These are phyloP conservation scores for Notarius lentiginosus DNA, from an alignment of 2,113 vertebrate genomes.

Conservation along the genomic window DNA sequence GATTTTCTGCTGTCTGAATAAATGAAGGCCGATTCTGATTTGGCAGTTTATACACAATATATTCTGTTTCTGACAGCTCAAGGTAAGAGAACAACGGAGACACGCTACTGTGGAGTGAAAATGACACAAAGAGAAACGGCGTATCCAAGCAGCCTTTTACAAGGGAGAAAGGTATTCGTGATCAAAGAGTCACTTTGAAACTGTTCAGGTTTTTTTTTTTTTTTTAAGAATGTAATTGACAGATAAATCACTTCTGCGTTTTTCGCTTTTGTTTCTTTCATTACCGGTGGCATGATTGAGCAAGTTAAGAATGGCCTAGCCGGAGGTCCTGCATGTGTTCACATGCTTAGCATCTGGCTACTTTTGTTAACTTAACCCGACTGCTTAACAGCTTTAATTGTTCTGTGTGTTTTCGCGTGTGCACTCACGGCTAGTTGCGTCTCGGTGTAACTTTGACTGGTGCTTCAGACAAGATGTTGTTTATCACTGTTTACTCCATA, in stretches of 20 bases:
- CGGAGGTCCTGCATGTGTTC: not conserved
- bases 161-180: no score
- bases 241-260: not conserved
- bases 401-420: not conserved
- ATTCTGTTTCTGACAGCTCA: slow-evolving; percentile 25
- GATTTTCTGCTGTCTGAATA: slow-evolving; percentile 53
- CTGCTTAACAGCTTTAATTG: not conserved
- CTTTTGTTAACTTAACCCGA: not conserved
- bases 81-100: slow-evolving; percentile 16
- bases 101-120: not conserved
- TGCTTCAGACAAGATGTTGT: not conserved
- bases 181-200: not conserved
- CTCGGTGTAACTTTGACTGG: not conserved
- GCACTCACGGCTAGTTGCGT: not conserved
- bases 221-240: not conserved
- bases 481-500: not conserved
- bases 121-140: not conserved
- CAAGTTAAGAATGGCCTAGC: not conserved
- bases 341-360: not conserved
- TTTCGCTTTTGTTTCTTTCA: not conserved
- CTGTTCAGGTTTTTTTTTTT: not conserved
- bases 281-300: not conserved
- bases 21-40: slow-evolving; percentile 33
- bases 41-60: slow-evolving; percentile 25
- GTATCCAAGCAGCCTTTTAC: not conserved